Evolutionary conservation across 2,113 vertebrate genomes (phyloP).

Genomic region (Poecilia latipinna): DNA sequence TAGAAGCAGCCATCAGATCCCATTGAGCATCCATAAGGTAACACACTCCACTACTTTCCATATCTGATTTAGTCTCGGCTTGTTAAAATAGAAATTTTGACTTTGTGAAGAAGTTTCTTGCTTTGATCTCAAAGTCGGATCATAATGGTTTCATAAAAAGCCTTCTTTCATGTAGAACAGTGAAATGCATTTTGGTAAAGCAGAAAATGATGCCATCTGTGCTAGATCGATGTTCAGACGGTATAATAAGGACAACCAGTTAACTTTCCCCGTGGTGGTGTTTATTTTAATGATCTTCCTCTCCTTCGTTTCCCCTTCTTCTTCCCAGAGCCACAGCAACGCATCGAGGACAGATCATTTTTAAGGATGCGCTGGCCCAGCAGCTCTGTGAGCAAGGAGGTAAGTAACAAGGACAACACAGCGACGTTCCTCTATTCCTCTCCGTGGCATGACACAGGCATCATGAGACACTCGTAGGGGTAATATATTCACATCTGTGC

Average conservation of each 20-base stretch:
- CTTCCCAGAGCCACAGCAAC: conserved; percentile 93
- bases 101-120: not conserved
- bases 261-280: conserved; percentile 14
- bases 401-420: conserved; percentile 71
- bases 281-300: conserved; percentile 32
- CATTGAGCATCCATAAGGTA: not conserved
- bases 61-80: not conserved
- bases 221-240: conserved; percentile 36
- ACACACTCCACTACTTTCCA: not conserved
- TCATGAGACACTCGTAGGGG: conserved; percentile 10
- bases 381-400: conserved; percentile 98
- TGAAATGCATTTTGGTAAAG: conserved; percentile 24
- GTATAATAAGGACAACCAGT: conserved; percentile 32
- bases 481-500: conserved; percentile 24
- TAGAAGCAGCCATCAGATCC: no score
- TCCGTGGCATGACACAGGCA: conserved; percentile 15
- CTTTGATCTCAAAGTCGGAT: conserved; percentile 26
- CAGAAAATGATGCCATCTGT: conserved; percentile 42
- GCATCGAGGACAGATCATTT: conserved; percentile 95
- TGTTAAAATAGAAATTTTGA: not conserved
- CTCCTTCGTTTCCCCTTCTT: not conserved
- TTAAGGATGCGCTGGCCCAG: conserved; percentile 98
- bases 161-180: conserved; percentile 1
- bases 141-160: conserved; percentile 20
- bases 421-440: not conserved